Conservation (phyloP, 2,888 invertebrate species). For the Nemapogon koenigi region DNA sequence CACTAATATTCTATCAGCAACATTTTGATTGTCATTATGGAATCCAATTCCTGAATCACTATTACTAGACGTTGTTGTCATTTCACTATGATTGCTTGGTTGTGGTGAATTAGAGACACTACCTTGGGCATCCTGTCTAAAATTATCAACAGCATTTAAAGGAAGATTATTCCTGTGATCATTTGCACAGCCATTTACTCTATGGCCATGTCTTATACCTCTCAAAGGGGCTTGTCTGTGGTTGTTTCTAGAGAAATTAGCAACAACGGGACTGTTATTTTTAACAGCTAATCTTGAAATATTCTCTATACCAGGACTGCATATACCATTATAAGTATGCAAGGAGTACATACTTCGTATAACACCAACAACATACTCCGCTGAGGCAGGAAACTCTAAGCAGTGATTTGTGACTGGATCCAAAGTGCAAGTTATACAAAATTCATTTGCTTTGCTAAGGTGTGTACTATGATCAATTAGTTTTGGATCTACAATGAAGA, state of each 20-base stretch:
- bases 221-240: constrained; percentile 32
- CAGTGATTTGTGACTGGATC: constrained; percentile 81
- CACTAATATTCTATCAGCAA: constrained; percentile 80
- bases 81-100: constrained; percentile 82
- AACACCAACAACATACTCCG: constrained; percentile 76
- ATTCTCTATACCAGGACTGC: constrained; percentile 43
- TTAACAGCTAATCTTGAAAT: constrained; percentile 51
- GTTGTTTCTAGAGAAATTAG: constrained; percentile 39
- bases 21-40: constrained; percentile 85
- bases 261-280: constrained; percentile 45
- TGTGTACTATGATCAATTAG: constrained; percentile 84
- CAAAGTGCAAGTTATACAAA: constrained; percentile 84
- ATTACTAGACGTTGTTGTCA: constrained; percentile 86
- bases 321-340: constrained; percentile 41
- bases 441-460: constrained; percentile 78
- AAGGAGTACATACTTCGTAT: constrained; percentile 77
- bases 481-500: constrained; percentile 91
- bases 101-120: constrained; percentile 83
- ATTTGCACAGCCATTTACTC: constrained; percentile 20
- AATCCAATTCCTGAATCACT: constrained; percentile 96
- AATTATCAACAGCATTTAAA: constrained; percentile 11
- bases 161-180: constrained; percentile 15
- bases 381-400: constrained; percentile 88
- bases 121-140: constrained; percentile 6
- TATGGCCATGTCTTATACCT: constrained; percentile 32